Percentiles rank a stretch among this genome's conserved stretches.
Evolutionary conservation across 2,797 vertebrate species (phyloP).

Genomic region (Gymnoscopelus braueri): DNA sequence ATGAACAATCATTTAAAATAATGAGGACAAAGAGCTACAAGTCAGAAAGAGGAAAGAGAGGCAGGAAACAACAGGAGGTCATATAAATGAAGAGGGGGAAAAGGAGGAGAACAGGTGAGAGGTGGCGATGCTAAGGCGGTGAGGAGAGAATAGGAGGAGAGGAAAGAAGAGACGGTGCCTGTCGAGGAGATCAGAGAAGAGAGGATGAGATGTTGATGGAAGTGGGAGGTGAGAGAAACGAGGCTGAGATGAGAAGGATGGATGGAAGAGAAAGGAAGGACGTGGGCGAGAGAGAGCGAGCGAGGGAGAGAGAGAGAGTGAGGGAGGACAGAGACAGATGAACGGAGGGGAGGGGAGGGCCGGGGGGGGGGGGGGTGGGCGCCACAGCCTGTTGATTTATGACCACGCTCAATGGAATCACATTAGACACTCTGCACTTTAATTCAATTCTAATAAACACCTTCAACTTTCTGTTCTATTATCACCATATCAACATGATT

Average conservation of each 20-base stretch:
- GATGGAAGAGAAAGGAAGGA: neutral
- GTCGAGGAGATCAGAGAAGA: conserved; percentile 28
- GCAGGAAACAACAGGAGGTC: conserved; percentile 10
- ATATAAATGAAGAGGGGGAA: conserved; percentile 25
- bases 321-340: conserved; percentile 51
- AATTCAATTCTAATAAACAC: neutral
- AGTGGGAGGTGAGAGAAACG: conserved; percentile 36
- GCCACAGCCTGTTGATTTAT: conserved; percentile 51
- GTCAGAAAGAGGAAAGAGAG: conserved; percentile 6
- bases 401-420: conserved; percentile 44
- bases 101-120: conserved; percentile 28
- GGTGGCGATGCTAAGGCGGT: conserved; percentile 6
- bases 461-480: too few relatives aligned
- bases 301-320: neutral
- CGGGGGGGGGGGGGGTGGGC: conserved; percentile 14
- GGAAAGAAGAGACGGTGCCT: conserved; percentile 9
- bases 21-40: too few relatives aligned
- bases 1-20: too few relatives aligned
- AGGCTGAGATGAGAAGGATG: too few relatives aligned
- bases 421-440: conserved; percentile 55
- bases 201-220: neutral
- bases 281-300: neutral
- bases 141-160: conserved; percentile 16
- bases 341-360: conserved; percentile 29
- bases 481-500: too few relatives aligned